phyloP scores from a whole-genome alignment of 2,888 invertebrate species.

The Mythimna loreyi region DNA sequence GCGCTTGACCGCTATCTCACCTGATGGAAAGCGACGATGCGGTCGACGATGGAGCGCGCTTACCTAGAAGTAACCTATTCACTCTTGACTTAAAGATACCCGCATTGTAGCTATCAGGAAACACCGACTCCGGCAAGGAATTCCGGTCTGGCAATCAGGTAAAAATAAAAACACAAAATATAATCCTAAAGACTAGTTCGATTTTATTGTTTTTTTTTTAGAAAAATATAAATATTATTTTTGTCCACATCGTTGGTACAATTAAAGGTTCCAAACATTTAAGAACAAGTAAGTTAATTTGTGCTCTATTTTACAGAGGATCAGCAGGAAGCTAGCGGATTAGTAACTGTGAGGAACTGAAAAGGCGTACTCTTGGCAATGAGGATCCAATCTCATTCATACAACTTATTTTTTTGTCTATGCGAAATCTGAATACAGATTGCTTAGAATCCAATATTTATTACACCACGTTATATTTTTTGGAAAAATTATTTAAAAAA shows the following conservation, averaged over 20 bases:
- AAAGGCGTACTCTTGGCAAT: background rate
- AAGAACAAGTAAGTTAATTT: constrained; percentile 10
- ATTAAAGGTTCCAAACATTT: constrained; percentile 23
- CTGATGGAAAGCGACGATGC: too few relatives aligned
- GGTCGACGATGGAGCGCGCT: too few relatives aligned
- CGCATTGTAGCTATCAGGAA: too few relatives aligned
- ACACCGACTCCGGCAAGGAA: too few relatives aligned
- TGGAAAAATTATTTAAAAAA: too few relatives aligned
- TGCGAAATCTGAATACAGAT: too few relatives aligned
- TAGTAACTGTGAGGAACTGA: background rate
- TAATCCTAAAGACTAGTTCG: constrained; percentile 64
- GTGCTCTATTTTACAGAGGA: background rate
- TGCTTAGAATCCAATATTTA: too few relatives aligned
- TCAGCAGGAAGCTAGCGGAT: background rate
- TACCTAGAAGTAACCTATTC: too few relatives aligned
- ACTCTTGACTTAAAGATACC: too few relatives aligned
- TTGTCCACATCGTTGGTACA: constrained; percentile 25
- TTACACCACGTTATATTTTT: too few relatives aligned
- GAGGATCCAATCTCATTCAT: background rate
- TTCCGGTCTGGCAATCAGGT: background rate
- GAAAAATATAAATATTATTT: constrained; percentile 61
- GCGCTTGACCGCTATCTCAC: too few relatives aligned
- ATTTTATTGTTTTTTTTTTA: constrained; percentile 59
- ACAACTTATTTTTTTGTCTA: too few relatives aligned
- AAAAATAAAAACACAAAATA: constrained; percentile 31